Percentiles rank a stretch among this genome's conserved stretches.
phyloP scores from a whole-genome alignment of 2,888 invertebrate genomes.

The Erebia aethiops region DNA sequence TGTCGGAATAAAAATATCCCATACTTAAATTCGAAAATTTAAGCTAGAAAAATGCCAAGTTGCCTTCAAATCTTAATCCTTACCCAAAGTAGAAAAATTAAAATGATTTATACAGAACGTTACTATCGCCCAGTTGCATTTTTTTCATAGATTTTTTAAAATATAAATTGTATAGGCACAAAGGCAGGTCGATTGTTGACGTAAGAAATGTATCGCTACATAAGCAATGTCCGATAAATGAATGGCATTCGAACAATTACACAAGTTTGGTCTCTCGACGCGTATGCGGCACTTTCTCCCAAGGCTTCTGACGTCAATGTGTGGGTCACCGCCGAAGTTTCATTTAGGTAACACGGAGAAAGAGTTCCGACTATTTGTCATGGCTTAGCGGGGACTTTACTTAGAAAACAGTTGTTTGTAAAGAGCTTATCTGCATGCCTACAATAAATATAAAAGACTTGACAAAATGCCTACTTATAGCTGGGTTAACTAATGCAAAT shows the following conservation, averaged over 20 bases:
- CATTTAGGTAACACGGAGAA: slow-evolving; percentile 17
- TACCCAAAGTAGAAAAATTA: too few species aligned
- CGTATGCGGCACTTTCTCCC: slow-evolving; percentile 38
- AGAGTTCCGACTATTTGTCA: slow-evolving; percentile 22
- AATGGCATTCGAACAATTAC: slow-evolving; percentile 22
- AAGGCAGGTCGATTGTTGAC: neutral
- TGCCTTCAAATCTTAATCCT: too few species aligned
- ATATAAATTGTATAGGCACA: too few species aligned
- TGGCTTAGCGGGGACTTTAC: slow-evolving; percentile 16
- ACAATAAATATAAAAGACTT: neutral
- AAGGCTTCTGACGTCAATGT: slow-evolving; percentile 40
- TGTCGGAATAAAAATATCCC: too few species aligned
- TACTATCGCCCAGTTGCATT: too few species aligned
- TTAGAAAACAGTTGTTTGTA: slow-evolving; percentile 14
- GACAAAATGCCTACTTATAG: neutral
- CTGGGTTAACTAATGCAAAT: neutral
- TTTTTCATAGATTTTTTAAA: neutral
- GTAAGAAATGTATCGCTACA: slow-evolving; percentile 1
- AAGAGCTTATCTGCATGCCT: neutral
- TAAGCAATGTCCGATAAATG: slow-evolving; percentile 17
- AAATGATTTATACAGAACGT: too few species aligned
- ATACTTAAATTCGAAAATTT: too few species aligned
- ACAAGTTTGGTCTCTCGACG: slow-evolving; percentile 21
- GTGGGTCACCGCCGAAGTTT: slow-evolving; percentile 35
- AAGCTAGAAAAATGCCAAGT: too few species aligned